Evolutionary conservation across 2,113 vertebrate genomes (phyloP).

Genomic region (Lates calcarifer): DNA sequence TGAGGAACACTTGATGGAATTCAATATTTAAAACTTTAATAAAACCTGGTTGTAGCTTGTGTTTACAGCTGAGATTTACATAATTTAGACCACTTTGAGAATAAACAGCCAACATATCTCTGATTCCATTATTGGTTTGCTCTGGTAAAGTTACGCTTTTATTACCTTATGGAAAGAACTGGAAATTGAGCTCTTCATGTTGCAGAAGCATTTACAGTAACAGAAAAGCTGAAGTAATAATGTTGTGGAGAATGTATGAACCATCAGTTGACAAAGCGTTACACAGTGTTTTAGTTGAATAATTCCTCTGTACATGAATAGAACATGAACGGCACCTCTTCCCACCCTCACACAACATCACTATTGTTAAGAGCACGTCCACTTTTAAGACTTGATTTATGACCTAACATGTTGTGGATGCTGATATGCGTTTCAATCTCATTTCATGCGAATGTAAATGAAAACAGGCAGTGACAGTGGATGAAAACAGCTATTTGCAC

Average conservation of each 20-base stretch:
- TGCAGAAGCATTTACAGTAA: background rate
- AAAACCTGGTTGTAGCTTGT: background rate
- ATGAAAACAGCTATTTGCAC: background rate
- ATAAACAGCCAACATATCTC: background rate
- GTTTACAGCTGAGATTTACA: background rate
- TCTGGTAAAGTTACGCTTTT: too few species aligned
- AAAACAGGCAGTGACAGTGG: background rate
- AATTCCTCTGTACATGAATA: too few species aligned
- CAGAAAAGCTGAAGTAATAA: background rate
- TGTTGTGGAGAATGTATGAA: background rate
- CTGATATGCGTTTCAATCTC: background rate
- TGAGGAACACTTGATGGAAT: background rate
- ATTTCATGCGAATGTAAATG: constrained; percentile 12
- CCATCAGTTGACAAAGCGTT: too few species aligned
- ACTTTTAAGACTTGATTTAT: background rate
- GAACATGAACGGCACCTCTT: too few species aligned
- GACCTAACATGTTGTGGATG: background rate
- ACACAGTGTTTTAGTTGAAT: too few species aligned
- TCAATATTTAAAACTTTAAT: background rate
- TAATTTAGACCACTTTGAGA: background rate
- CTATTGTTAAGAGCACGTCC: background rate
- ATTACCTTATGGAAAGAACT: background rate
- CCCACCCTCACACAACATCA: background rate
- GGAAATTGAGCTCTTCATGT: background rate
- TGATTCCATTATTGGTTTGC: too few species aligned